A percentile compares a stretch with the other conserved stretches of the same genome.
Evolutionary conservation across 2,797 vertebrate genomes (phyloP).

Genomic region (Tadarida brasiliensis): DNA sequence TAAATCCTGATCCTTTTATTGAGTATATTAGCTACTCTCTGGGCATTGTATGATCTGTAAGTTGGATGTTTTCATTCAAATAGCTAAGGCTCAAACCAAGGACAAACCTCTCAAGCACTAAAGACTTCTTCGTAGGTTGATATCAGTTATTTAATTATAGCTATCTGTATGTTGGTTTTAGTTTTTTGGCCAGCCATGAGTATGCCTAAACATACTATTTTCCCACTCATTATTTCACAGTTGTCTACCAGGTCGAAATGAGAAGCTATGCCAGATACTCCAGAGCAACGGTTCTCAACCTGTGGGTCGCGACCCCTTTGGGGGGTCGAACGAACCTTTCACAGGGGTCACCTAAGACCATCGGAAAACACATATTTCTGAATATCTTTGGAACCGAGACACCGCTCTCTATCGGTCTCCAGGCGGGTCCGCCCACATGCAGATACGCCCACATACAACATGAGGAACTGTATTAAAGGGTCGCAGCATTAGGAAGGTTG

Average conservation of each 20-base stretch:
- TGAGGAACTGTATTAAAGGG: too few relatives aligned
- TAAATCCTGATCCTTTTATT: constrained; percentile 45
- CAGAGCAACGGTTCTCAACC: not conserved
- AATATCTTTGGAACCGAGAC: too few relatives aligned
- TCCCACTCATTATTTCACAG: not conserved
- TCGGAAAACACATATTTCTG: too few relatives aligned
- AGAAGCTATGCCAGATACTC: constrained; percentile 29
- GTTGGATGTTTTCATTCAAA: constrained; percentile 38
- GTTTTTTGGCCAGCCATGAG: not conserved
- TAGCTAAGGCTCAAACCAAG: not conserved
- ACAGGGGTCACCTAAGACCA: too few relatives aligned
- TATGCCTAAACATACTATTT: constrained; percentile 53
- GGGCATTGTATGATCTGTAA: constrained; percentile 9
- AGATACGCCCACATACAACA: too few relatives aligned
- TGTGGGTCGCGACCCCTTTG: too few relatives aligned
- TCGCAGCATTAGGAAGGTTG: too few relatives aligned
- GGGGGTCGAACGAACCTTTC: too few relatives aligned
- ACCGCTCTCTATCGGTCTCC: too few relatives aligned
- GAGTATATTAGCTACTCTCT: not conserved
- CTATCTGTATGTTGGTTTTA: not conserved
- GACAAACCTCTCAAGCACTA: not conserved
- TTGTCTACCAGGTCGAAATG: constrained; percentile 56
- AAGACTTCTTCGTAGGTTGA: constrained; percentile 46
- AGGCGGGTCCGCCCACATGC: too few relatives aligned
- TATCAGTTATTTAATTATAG: constrained; percentile 35